Evolutionary conservation across 1,140 invertebrate species (phyloP).

Genomic region (Anagrus nilaparvatae): DNA sequence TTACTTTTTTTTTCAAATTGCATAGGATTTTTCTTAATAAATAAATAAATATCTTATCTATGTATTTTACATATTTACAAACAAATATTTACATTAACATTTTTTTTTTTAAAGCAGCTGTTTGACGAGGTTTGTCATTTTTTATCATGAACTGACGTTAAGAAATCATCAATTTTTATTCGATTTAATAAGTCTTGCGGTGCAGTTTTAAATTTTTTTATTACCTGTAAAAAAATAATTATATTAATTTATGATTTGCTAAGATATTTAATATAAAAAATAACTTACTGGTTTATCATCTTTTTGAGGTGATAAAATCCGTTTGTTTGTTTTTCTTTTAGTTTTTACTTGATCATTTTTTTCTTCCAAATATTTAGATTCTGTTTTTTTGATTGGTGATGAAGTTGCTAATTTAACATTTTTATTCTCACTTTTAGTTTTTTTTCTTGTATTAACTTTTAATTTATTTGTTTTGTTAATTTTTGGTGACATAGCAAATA

Average conservation of each 20-base stretch:
- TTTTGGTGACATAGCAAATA: neutral
- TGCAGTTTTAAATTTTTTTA: conserved; percentile 22
- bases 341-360: conserved; percentile 12
- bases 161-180: conserved; percentile 27
- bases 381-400: conserved; percentile 20
- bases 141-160: conserved; percentile 27
- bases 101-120: no score
- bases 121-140: no score
- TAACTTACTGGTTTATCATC: conserved; percentile 22
- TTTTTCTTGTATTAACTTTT: neutral
- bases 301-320: conserved; percentile 16
- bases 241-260: neutral
- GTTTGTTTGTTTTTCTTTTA: conserved; percentile 18
- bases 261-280: neutral
- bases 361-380: neutral
- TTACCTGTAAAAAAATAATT: conserved; percentile 14
- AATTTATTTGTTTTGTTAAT: neutral
- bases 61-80: no score
- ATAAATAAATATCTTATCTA: no score
- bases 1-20: no score
- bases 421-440: conserved; percentile 14
- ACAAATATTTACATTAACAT: no score
- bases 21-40: no score
- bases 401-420: conserved; percentile 22
- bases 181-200: conserved; percentile 24